Base-by-base conservation (phyloP, 2,888 invertebrate genomes). In the Ectropis crepuscularia region DNA sequence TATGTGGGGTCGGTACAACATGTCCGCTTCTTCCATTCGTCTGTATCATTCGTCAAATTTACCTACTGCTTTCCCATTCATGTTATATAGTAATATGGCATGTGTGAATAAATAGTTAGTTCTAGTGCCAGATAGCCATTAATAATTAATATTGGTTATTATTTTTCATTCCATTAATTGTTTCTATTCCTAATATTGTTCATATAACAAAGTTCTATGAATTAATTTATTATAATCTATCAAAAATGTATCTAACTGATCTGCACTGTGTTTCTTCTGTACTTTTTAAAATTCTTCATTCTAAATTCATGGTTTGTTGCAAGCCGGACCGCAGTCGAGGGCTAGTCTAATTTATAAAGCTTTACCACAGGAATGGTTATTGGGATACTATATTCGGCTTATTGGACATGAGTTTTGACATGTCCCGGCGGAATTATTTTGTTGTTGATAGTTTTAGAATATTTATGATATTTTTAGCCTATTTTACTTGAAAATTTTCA, bases 301-400 rank as follows among this genome's bases (percentile, higher is more conserved):
- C n/a, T n/a, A n/a, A n/a, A n/a, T 43, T 38, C 6, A 11, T 9
- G 10, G 5, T 5, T 36, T 58, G 11, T 36, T 28, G 5, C 42
- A 60, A 37, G 37, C 37, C 36, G 10, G 48, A 11, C 53, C 45
- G 36, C 58, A 36, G 42, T 48, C 46, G 47, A 48, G 48, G 37
- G 28, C 41, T 57, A 72, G 12, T 57, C 46, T 41, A 71, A 73
- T 70, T 64, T 73, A 69, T 71, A 68, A 68, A 69, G 67, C 67
- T 69, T 72, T 65, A 67, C 68, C 66, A 50, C 69, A 63, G 72
- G 72, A 74, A 76, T 72, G 72, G 74, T 76, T 80, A 78, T 77
- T 77, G 74, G 72, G 51, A 66, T 70, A 69, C 68, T 78, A 76
- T 75, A 75, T 77, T 72, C 67, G 72, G 76, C 74, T 78, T 74